Conservation (phyloP, 1,140 invertebrate species). For the Diorhabda sublineata region DNA sequence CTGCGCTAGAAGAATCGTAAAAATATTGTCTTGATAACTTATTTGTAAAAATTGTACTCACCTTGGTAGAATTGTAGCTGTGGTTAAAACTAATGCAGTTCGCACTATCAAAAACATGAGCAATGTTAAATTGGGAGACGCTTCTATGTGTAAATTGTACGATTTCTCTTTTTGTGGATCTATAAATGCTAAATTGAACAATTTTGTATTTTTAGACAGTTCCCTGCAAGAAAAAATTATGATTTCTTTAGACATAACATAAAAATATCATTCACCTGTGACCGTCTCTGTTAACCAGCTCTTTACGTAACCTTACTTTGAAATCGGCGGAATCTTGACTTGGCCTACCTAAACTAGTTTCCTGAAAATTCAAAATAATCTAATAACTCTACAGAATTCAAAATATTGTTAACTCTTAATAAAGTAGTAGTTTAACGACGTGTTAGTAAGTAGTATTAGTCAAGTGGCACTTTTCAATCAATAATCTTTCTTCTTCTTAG, state of each 20-base stretch:
- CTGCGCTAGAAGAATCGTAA: too few species aligned
- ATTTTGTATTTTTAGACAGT: conserved; percentile 62
- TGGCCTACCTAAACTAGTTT: conserved; percentile 37
- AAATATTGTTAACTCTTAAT: too few species aligned
- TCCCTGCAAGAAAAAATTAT: conserved; percentile 50
- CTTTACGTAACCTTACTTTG: conserved; percentile 69
- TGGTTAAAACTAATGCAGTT: conserved; percentile 55
- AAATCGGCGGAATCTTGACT: conserved; percentile 68
- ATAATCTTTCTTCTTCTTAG: too few species aligned
- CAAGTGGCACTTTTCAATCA: too few species aligned
- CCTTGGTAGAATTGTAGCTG: conserved; percentile 55
- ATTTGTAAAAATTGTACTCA: conserved; percentile 30
- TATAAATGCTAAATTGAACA: conserved; percentile 63
- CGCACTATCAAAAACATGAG: conserved; percentile 61
- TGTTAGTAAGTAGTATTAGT: too few species aligned
- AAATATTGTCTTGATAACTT: too few species aligned
- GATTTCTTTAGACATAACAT: too few species aligned
- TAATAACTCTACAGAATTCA: too few species aligned
- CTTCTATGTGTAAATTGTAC: conserved; percentile 62
- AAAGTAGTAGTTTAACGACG: too few species aligned
- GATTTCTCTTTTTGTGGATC: conserved; percentile 60
- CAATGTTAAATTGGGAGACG: conserved; percentile 60
- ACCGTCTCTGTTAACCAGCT: conserved; percentile 76
- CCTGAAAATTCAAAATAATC: conserved; percentile 25
- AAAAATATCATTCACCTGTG: conserved; percentile 56